A percentile compares a stretch with the other conserved stretches of the same genome.
Conservation (phyloP, 2,113 vertebrate genomes). For the Nibea albiflora region DNA sequence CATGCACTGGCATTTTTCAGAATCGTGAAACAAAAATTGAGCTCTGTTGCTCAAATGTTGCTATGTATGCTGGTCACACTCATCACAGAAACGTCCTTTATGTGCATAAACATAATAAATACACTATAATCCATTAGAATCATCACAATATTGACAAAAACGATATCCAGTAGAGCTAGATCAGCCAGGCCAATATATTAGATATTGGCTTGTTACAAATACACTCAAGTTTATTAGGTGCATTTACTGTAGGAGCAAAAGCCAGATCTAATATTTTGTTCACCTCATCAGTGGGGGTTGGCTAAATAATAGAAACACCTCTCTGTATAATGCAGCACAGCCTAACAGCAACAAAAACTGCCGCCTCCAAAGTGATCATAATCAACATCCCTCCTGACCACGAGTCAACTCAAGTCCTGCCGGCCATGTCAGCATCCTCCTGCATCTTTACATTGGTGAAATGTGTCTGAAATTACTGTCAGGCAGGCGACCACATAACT, state of each 20-base stretch:
- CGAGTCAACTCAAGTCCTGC: no score
- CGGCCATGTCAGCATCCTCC: not conserved
- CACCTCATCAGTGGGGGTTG: no score
- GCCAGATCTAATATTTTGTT: not conserved
- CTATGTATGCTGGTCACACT: not conserved
- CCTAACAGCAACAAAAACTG: not conserved
- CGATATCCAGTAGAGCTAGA: not conserved
- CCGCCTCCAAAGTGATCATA: not conserved
- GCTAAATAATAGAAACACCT: not conserved
- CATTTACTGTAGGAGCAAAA: not conserved
- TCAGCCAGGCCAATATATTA: not conserved
- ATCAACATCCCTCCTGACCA: not conserved
- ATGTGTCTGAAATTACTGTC: not conserved
- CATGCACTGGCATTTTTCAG: not conserved
- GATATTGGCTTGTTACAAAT: not conserved
- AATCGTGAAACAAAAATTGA: not conserved
- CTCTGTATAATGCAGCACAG: not conserved
- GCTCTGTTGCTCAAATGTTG: not conserved
- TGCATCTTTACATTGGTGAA: conserved; percentile 7
- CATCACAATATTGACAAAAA: not conserved
- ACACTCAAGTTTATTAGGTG: not conserved
- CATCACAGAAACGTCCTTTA: not conserved
- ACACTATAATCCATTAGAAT: not conserved
- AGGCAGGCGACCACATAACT: conserved; percentile 7
- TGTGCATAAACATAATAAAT: not conserved